These are phyloP conservation scores for Pteronotus mesoamericanus DNA, from an alignment of 2,797 vertebrate genomes.

Conservation along the genomic window DNA sequence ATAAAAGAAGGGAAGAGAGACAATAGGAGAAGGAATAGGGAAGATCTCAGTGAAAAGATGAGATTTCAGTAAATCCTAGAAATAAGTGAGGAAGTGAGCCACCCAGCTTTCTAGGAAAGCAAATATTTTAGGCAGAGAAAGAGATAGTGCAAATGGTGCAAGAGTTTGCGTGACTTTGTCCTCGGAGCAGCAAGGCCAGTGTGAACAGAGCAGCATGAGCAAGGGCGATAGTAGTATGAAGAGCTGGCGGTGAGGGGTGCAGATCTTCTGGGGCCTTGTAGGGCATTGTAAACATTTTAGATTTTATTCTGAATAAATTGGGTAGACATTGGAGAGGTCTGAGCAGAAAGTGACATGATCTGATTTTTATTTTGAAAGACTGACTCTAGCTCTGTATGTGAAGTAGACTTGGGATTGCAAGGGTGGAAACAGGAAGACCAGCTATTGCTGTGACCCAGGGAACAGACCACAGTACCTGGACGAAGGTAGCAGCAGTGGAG, in stretches of 20 bases:
- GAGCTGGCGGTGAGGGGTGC: neutral
- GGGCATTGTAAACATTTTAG: neutral
- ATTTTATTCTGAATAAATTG: neutral
- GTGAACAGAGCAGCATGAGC: neutral
- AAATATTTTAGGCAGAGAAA: neutral
- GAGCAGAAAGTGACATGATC: neutral
- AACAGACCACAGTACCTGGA: neutral
- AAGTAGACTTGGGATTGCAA: neutral
- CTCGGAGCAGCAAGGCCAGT: neutral
- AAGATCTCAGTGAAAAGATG: neutral
- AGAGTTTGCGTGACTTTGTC: neutral
- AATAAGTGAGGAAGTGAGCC: neutral
- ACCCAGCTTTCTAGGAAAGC: neutral
- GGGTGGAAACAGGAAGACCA: neutral
- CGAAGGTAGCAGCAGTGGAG: neutral
- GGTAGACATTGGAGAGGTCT: neutral
- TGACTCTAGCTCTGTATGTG: neutral
- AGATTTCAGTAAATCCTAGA: neutral
- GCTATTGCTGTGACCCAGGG: neutral
- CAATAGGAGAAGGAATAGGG: neutral
- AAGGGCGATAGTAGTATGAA: neutral
- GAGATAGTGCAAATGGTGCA: neutral
- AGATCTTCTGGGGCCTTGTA: neutral
- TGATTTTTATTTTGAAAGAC: constrained; percentile 13
- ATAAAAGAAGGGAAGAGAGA: too few species aligned